Conservation (phyloP, 1,140 invertebrate genomes). For the Formica exsecta region DNA sequence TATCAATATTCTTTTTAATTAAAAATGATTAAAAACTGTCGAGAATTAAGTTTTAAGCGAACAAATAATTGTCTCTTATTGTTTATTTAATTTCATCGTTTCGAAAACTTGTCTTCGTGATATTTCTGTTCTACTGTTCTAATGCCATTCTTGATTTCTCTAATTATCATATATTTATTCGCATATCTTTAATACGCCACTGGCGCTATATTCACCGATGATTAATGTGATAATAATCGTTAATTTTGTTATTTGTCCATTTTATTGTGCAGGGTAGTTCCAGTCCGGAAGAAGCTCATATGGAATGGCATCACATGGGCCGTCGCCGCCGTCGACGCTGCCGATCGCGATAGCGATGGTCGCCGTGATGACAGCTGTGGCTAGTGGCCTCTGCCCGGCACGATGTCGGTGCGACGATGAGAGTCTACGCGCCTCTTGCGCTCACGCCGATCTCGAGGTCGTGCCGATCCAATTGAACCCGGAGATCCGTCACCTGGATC, state of each 20-base stretch:
- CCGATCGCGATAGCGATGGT: conserved; percentile 82
- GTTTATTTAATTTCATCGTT: neutral
- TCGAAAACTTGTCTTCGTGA: neutral
- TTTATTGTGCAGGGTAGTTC: conserved; percentile 78
- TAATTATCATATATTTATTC: neutral
- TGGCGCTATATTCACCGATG: neutral
- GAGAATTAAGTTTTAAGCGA: neutral
- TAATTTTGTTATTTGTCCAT: neutral
- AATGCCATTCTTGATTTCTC: neutral
- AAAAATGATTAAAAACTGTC: neutral
- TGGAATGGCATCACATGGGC: conserved; percentile 85
- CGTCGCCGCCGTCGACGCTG: conserved; percentile 79
- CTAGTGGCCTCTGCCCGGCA: conserved; percentile 91
- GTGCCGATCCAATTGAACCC: conserved; percentile 95
- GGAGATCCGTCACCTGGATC: conserved; percentile 92
- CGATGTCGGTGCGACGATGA: conserved; percentile 94
- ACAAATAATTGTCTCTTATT: neutral
- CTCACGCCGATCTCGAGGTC: conserved; percentile 91
- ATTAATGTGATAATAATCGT: neutral
- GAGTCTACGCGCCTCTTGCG: conserved; percentile 90
- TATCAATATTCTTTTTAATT: neutral
- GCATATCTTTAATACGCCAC: too few relatives aligned
- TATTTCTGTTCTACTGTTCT: neutral
- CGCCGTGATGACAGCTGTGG: conserved; percentile 77
- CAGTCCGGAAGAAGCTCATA: conserved; percentile 81